Base-by-base conservation (phyloP, 2,888 invertebrate genomes). In the Gordius sp. region DNA sequence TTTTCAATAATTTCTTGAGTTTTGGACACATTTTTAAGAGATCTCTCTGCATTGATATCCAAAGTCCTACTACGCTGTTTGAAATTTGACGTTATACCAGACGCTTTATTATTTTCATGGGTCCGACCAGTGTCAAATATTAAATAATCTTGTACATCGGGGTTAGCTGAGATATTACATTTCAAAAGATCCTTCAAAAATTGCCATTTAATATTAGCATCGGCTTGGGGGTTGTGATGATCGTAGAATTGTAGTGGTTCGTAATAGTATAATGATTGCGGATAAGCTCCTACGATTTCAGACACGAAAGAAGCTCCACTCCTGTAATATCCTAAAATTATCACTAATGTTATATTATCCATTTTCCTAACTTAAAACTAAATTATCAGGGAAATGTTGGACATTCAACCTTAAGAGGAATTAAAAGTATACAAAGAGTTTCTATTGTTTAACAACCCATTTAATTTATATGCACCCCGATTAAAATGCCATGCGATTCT, bases 241-340 rank as follows among this genome's bases (percentile, higher is more conserved):
- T 33, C 39, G 8, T 18, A 47, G 20, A n/a, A 47, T 20, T 47
- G 47, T 23, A 47, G 20, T 4, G 47, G 47, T 47, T 47, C 47
- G 20, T 47, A 47, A 20, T 47, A 47, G 20, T 47, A 47, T n/a
- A 47, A 23, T 4, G 20, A 13, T 8, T 47, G n/a, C 20, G 8
- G 47, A 20, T 20, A 18, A 20, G 47, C 47, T 20, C n/a, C 47
- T n/a, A 47, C 20, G n/a, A 47, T 18, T 47, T 47, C 47, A 4
- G 47, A 47, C 8, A 47, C 20, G 47, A n/a, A 47, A 4, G 47
- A 47, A 4, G 47, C 47, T n/a, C 47, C 47, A 20, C 47, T 47
- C 20, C 47, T 13, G 20, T 47, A 47, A 47, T 47, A 47, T 20
- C 47, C 47, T 4, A 47, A 20, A 20, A 47, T 20, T 4, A 47